phyloP scores from a whole-genome alignment of 2,888 invertebrate genomes.

The Diarsia mendica region DNA sequence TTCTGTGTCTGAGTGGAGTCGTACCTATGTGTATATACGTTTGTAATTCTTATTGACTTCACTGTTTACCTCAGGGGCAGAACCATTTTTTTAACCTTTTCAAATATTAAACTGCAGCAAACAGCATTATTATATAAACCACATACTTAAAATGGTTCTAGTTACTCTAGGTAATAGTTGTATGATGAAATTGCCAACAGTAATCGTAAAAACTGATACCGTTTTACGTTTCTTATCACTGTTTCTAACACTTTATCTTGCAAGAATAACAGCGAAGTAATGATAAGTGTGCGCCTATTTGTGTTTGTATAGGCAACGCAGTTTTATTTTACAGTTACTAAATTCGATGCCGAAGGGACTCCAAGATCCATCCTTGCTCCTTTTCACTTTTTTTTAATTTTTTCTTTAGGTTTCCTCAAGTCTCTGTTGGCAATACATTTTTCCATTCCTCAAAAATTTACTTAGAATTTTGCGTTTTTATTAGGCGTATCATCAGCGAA shows the following conservation, averaged over 20 bases:
- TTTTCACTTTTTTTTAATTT: too few relatives aligned
- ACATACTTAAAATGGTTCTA: slow-evolving; percentile 2
- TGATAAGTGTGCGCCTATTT: slow-evolving; percentile 34
- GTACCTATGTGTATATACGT: slow-evolving; percentile 1
- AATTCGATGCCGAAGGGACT: neutral
- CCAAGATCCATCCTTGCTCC: too few relatives aligned
- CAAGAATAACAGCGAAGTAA: slow-evolving; percentile 37
- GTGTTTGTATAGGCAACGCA: slow-evolving; percentile 14
- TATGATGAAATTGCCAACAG: slow-evolving; percentile 42
- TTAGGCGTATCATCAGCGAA: too few relatives aligned
- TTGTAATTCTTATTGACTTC: neutral
- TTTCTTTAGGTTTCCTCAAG: too few relatives aligned
- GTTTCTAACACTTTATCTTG: slow-evolving; percentile 55
- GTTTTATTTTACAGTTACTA: neutral
- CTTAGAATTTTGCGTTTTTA: too few relatives aligned
- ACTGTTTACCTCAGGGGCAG: neutral
- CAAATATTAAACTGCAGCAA: slow-evolving; percentile 15
- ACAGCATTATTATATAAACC: slow-evolving; percentile 8
- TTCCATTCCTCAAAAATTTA: too few relatives aligned
- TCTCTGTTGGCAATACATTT: too few relatives aligned
- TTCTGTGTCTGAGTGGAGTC: neutral
- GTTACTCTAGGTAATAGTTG: slow-evolving; percentile 18
- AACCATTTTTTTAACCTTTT: neutral
- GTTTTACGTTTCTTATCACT: slow-evolving; percentile 51
- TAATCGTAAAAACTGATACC: slow-evolving; percentile 57